These are phyloP conservation scores for Rhinatrema bivittatum DNA, from an alignment of 2,797 vertebrate species.

Conservation along the genomic window DNA sequence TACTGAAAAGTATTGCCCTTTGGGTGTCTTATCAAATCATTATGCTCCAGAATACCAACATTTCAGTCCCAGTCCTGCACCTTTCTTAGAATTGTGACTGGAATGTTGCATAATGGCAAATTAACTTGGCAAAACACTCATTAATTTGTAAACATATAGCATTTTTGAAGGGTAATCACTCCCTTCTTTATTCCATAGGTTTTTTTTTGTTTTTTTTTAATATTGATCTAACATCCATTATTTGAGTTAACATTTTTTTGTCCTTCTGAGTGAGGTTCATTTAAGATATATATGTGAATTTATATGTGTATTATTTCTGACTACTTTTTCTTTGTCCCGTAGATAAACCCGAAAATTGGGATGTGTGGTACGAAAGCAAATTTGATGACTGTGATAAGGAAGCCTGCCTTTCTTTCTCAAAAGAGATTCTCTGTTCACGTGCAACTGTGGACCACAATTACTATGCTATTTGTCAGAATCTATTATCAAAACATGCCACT, in stretches of 20 bases:
- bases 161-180: conserved; percentile 11
- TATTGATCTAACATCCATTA: too few relatives aligned
- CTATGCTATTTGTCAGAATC: conserved; percentile 95
- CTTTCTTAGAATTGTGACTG: neutral
- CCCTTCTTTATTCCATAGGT: conserved; percentile 10
- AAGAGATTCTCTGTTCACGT: conserved; percentile 88
- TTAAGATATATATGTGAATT: too few relatives aligned
- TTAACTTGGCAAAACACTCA: neutral
- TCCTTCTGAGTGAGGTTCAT: too few relatives aligned
- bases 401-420: conserved; percentile 97
- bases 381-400: conserved; percentile 96
- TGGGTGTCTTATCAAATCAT: too few relatives aligned
- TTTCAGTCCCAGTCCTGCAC: too few relatives aligned
- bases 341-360: conserved; percentile 96
- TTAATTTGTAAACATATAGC: too few relatives aligned
- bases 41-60: too few relatives aligned
- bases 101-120: too few relatives aligned
- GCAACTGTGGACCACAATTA: conserved; percentile 98
- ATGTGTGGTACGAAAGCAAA: conserved; percentile 95
- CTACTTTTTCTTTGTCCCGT: conserved; percentile 18
- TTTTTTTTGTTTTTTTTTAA: neutral
- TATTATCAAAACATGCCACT: conserved; percentile 86
- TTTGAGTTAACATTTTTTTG: too few relatives aligned
- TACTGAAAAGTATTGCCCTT: too few relatives aligned
- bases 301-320: too few relatives aligned